Conservation (phyloP, 2,797 vertebrate genomes). For the Numenius phaeopus region DNA sequence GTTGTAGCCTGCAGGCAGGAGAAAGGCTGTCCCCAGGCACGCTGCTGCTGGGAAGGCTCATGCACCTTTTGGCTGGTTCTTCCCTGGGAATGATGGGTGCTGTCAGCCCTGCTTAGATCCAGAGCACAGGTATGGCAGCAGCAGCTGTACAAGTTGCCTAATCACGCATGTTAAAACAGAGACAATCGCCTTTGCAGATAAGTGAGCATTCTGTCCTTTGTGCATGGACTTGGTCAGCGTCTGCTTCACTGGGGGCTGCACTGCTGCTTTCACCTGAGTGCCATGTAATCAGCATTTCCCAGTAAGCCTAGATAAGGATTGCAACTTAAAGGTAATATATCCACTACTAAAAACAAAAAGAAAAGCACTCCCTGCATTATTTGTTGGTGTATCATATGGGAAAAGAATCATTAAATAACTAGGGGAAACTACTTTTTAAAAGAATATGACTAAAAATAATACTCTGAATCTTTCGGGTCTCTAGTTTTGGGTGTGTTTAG, state of each 20-base stretch:
- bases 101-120: neutral
- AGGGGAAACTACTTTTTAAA: neutral
- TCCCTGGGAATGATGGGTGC: neutral
- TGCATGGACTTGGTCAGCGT: neutral
- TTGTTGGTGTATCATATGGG: neutral
- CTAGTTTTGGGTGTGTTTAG: neutral
- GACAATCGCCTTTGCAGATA: neutral
- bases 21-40: fast-evolving
- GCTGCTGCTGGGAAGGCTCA: neutral
- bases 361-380: neutral
- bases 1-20: neutral
- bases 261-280: neutral
- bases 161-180: fast-evolving
- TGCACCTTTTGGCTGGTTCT: neutral
- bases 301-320: neutral
- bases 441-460: neutral
- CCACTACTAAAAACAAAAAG: neutral
- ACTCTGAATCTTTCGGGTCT: neutral
- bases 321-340: neutral
- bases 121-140: neutral
- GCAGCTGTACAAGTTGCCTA: neutral
- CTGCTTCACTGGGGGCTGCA: neutral
- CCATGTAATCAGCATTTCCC: neutral
- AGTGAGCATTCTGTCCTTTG: neutral
- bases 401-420: neutral